These are phyloP conservation scores for Semotilus atromaculatus DNA, from an alignment of 2,797 vertebrate genomes.

Conservation along the genomic window DNA sequence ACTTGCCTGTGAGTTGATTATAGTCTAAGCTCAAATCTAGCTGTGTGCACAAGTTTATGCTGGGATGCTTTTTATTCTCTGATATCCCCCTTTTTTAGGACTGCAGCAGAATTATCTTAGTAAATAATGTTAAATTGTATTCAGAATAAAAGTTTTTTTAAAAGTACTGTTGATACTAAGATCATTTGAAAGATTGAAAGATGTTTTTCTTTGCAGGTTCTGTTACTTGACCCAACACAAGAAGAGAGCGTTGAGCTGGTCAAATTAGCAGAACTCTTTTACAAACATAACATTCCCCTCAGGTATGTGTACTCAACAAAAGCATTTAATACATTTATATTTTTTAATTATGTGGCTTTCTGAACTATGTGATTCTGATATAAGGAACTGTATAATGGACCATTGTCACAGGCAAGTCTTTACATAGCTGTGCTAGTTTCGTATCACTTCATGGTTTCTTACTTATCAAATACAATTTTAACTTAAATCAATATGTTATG, in stretches of 20 bases:
- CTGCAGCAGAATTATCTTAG: neutral
- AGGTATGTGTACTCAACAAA: slow-evolving; percentile 77
- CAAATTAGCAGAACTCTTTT: slow-evolving; percentile 89
- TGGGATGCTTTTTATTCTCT: neutral
- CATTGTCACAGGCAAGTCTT: neutral
- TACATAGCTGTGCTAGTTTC: neutral
- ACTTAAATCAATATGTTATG: neutral
- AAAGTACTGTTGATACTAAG: neutral
- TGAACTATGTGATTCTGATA: neutral
- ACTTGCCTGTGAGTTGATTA: neutral
- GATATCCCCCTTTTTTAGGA: neutral
- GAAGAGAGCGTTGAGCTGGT: slow-evolving; percentile 86
- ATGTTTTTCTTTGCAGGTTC: slow-evolving; percentile 67
- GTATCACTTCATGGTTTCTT: neutral
- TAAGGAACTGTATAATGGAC: neutral
- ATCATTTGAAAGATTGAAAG: neutral
- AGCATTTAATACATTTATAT: neutral
- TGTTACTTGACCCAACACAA: slow-evolving; percentile 87
- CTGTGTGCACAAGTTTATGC: neutral
- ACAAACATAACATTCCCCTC: slow-evolving; percentile 89
- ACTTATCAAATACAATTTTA: neutral
- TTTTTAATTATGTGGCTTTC: neutral
- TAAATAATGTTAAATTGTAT: neutral
- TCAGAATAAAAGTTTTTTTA: neutral
- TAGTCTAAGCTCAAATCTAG: neutral